These are phyloP conservation scores for Tolypeutes matacus DNA, from an alignment of 2,797 vertebrate species.

Conservation along the genomic window DNA sequence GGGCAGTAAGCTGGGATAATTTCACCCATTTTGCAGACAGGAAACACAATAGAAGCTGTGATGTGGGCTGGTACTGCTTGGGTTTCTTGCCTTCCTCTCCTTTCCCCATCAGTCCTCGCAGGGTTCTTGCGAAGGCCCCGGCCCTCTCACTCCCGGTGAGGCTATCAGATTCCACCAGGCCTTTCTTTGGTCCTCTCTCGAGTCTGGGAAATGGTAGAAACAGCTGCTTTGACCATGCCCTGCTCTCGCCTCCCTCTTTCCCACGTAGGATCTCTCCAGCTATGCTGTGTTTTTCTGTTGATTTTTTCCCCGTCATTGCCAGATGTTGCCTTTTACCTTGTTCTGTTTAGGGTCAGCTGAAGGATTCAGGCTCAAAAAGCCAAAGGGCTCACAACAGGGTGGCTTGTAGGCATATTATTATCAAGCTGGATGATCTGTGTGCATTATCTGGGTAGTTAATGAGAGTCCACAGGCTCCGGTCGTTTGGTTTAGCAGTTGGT, in stretches of 20 bases:
- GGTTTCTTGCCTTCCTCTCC: not conserved
- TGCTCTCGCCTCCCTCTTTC: not conserved
- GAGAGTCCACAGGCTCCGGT: not conserved
- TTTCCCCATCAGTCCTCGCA: not conserved
- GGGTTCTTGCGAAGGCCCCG: not conserved
- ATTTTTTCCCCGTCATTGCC: not conserved
- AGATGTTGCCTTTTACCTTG: constrained; percentile 52
- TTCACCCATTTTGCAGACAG: not conserved
- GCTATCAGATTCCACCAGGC: not conserved
- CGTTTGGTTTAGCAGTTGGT: not conserved
- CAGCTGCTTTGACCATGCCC: not conserved
- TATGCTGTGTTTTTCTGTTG: not conserved
- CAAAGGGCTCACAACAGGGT: not conserved
- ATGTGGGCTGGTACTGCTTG: not conserved
- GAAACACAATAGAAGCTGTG: not conserved
- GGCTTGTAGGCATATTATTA: not conserved
- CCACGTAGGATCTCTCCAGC: not conserved
- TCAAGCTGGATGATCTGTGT: not conserved
- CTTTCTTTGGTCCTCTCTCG: not conserved
- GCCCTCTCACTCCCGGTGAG: not conserved
- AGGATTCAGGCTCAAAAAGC: not conserved
- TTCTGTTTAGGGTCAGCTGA: not conserved
- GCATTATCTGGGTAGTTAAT: not conserved
- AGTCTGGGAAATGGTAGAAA: constrained; percentile 41
- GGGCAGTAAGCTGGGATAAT: not conserved